Base-by-base conservation (phyloP, 2,888 invertebrate species). In the Eulithis prunata region DNA sequence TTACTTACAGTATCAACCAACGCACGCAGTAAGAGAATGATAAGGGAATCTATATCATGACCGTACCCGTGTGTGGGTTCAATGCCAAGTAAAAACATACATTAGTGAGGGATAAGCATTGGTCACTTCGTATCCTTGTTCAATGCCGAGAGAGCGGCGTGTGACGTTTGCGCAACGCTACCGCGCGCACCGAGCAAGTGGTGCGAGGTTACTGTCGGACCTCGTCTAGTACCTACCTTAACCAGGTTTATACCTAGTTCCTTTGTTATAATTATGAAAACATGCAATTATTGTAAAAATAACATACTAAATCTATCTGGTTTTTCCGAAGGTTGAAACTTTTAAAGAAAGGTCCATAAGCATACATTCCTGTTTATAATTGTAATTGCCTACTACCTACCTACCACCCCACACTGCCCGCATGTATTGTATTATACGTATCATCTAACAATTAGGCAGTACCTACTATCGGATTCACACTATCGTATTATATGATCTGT, bases 91-190 rank as follows among this genome's bases (percentile, higher is more conserved):
- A 45, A 47, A 51, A 38, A 72, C 72, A 73, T 62, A 70, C 65
- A 60, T 53, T 69, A 71, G 56, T 63, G 65, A 72, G 70, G 68
- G 53, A 46, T 57, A n/a, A 47, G 53, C 13, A 45, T 36, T 28
- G 49, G 57, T 43, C 12, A 58, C 45, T 77, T 76, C 62, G 78
- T 81, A 78, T 85, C 84, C 85, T 81, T 78, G 84, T 83, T 86
- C 92, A 92, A 90, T 92, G 92, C 85, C 91, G 88, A 92, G 92
- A 92, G 92, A 92, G 76, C 82, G 91, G 88, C 78, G 68, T 62
- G 61, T 60, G 65, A 77, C 77, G 79, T 76, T 84, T 84, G 79
- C 83, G 83, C 83, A 85, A 85, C 67, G 51, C 56, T 32, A 58
- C 68, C 72, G 76, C 77, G 80, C 74, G 71, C 72, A 71, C 72